A percentile compares a stretch with the other conserved stretches of the same genome.
phyloP scores from a whole-genome alignment of 2,797 vertebrate genomes.

The Ctenopoma multispine region DNA sequence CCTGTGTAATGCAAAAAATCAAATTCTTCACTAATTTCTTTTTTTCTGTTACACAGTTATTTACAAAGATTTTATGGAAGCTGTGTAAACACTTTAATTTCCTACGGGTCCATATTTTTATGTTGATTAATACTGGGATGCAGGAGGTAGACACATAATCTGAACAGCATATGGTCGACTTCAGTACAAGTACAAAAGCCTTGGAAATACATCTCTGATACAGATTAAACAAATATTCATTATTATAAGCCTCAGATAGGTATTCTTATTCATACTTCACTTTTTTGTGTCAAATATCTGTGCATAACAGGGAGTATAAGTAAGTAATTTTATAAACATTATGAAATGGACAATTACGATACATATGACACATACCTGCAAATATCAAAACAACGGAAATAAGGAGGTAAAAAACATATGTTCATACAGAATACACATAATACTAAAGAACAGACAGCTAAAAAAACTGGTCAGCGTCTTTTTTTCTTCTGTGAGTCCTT shows the following conservation, averaged over 20 bases:
- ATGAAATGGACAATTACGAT: too few species aligned
- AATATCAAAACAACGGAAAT: not conserved
- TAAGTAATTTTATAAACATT: too few species aligned
- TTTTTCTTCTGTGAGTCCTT: conserved; percentile 37
- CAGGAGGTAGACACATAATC: not conserved
- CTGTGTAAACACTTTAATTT: conserved; percentile 10
- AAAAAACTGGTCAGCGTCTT: not conserved
- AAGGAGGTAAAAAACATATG: not conserved
- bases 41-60: not conserved
- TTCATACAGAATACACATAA: not conserved
- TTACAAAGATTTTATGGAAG: not conserved
- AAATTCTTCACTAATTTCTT: not conserved
- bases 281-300: not conserved
- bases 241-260: not conserved
- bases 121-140: not conserved
- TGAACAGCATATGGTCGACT: conserved; percentile 8
- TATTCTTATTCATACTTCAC: not conserved
- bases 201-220: not conserved
- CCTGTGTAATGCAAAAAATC: not conserved
- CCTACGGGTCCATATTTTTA: not conserved
- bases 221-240: not conserved
- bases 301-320: too few species aligned
- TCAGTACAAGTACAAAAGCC: not conserved
- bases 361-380: not conserved
- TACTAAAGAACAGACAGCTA: not conserved